Base-by-base conservation (phyloP, 2,797 vertebrate species). In the Hybognathus amarus region DNA sequence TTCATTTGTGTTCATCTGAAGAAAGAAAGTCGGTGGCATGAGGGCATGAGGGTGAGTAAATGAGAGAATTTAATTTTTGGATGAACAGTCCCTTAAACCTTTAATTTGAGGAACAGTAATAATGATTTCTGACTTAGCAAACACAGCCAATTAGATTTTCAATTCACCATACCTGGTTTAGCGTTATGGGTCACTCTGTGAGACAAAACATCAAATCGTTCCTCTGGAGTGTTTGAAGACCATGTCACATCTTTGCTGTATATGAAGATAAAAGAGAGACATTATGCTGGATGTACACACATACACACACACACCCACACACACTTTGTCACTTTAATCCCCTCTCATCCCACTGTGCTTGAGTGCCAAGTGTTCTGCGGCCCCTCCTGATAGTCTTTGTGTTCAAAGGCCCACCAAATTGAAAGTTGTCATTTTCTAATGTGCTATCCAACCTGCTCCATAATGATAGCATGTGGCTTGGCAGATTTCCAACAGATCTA, bases 401-500 rank as follows among this genome's bases (percentile, higher is more conserved):
- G 42, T 67, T 79, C 59, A 75, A 78, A 78, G 68, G 50, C 75
- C 80, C 56, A 69, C 61, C 68, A 79, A 83, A 86, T 75, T 68
- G 33, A 79, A 86, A 78, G 82, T 83, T 83, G 79, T 76, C 47
- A 64, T 79, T 79, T 69, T 86, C 71, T 69, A 66, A 85, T 59
- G 59, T 79, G 82, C 81, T 77, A 77, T 77, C 54, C 82, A 68
- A 54, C 79, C 79, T 63, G 40, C 75, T 73, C 69, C 79, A 87
- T 79, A 81, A 79, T 82, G 77, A 80, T 24, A 86, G 83, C 77
- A 40, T 75, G 68, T 38, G 77, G 77, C 70, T 77, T 86, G 85
- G 77, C 70, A 85, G 80, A 63, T 63, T 8, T 80, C 80, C 73
- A 69, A 52, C 33, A 45, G 74, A 64, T 27, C 30, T 42, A 36